These are phyloP conservation scores for Cephalotes varians DNA, from an alignment of 2,888 invertebrate genomes.

Conservation along the genomic window DNA sequence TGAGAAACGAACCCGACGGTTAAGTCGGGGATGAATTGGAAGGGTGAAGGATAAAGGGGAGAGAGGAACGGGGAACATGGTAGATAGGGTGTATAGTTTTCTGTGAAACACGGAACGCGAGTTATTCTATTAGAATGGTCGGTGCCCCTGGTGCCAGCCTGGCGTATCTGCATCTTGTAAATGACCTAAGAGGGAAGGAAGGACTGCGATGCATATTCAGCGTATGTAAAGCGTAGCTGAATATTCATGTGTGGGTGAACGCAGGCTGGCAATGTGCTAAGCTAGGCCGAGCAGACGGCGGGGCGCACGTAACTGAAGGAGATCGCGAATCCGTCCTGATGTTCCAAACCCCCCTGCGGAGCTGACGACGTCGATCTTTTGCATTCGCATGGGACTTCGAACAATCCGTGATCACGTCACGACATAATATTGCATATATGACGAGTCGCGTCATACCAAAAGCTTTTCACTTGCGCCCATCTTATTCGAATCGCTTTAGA, in stretches of 20 bases:
- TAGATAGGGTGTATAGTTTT: slow-evolving; percentile 69
- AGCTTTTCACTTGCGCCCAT: neutral
- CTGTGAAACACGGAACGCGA: slow-evolving; percentile 76
- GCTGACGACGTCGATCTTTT: slow-evolving; percentile 18
- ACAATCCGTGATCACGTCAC: slow-evolving; percentile 1
- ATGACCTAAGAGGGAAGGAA: slow-evolving; percentile 85
- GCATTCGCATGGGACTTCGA: slow-evolving; percentile 12
- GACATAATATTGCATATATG: neutral
- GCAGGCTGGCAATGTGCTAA: slow-evolving; percentile 83
- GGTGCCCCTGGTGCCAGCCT: slow-evolving; percentile 72
- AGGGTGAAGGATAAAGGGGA: neutral
- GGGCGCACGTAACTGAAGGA: slow-evolving; percentile 56
- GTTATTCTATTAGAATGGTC: slow-evolving; percentile 82
- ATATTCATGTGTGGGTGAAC: slow-evolving; percentile 84
- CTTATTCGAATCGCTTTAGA: neutral
- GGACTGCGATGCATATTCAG: slow-evolving; percentile 84
- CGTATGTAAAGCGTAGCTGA: slow-evolving; percentile 84
- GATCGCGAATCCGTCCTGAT: slow-evolving; percentile 64
- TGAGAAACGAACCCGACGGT: slow-evolving; percentile 35
- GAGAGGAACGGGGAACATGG: neutral
- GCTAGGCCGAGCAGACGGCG: slow-evolving; percentile 65
- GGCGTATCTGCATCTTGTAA: slow-evolving; percentile 85
- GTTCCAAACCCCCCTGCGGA: slow-evolving; percentile 55
- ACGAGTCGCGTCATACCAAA: neutral
- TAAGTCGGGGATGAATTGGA: slow-evolving; percentile 16